Evolutionary conservation across 92 coral and sea anemone species (phyloP).

Genomic region (Porites lobata): DNA sequence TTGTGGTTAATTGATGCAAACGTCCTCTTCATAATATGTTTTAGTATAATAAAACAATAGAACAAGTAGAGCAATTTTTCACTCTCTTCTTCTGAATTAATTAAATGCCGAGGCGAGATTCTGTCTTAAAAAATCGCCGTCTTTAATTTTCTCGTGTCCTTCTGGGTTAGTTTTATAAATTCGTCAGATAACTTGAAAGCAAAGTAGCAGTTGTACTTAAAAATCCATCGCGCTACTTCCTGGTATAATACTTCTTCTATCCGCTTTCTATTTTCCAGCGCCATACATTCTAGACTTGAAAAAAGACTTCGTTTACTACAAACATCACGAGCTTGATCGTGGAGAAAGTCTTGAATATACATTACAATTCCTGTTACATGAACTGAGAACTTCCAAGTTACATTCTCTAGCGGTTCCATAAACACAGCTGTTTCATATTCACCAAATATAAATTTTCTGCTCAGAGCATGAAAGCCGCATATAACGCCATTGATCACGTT

Average conservation of each 20-base stretch:
- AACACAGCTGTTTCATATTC: slow-evolving; percentile 16
- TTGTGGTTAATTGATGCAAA: background rate
- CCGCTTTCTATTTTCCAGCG: background rate
- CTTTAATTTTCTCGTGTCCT: slow-evolving; percentile 1
- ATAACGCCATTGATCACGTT: slow-evolving; percentile 20
- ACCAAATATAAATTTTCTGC: slow-evolving; percentile 22
- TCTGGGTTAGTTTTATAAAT: slow-evolving; percentile 6
- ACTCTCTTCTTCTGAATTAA: background rate
- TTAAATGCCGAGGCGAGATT: background rate
- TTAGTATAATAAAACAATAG: background rate
- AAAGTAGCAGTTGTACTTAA: slow-evolving; percentile 13
- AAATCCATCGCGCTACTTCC: slow-evolving; percentile 28
- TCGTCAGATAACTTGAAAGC: slow-evolving; percentile 7
- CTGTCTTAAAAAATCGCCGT: background rate
- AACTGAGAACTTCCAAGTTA: slow-evolving; percentile 9
- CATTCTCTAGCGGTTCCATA: slow-evolving; percentile 11
- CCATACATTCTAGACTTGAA: background rate
- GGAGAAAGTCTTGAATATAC: slow-evolving; percentile 7
- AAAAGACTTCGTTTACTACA: background rate
- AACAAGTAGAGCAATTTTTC: background rate
- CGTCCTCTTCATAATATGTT: background rate
- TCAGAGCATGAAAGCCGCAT: slow-evolving; percentile 17
- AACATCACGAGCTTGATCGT: background rate
- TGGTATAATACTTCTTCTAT: background rate
- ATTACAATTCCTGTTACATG: slow-evolving; percentile 4